Base-by-base conservation (phyloP, 2,888 invertebrate genomes). In the Augochlorella aurata region DNA sequence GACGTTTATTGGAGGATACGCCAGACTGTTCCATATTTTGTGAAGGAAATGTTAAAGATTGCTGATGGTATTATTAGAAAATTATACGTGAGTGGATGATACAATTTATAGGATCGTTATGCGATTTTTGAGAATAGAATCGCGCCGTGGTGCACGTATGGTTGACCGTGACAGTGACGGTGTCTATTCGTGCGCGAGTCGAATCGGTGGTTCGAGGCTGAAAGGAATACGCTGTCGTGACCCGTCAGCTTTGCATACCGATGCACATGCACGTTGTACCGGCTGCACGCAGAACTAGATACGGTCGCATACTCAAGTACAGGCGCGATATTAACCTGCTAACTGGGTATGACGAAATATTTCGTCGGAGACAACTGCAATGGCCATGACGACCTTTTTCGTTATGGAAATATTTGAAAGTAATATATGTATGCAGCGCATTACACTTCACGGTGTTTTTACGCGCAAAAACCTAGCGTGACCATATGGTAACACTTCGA, bases 221-320 rank as follows among this genome's bases (percentile, higher is more conserved):
- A 84, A 84, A 88, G 63, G 76, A 77, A 82, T 77, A 78, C 81
- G 81, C 82, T 85, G 84, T 88, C 90, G 89, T 90, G 91, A 90
- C 91, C 88, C 87, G 89, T 88, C 90, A 89, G 88, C 85, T 89
- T 88, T 88, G 89, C 89, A 90, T 90, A 88, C 87, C 86, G 79
- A 87, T 88, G 85, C 82, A 86, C 77, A 77, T 84, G 71, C 74
- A 67, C 63, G 67, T 58, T 75, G 63, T 76, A 45, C 58, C 61
- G 73, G 70, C 70, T 45, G 63, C 82, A 80, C 81, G 84, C 82
- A 73, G 75, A 82, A 83, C 85, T 85, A 78, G 73, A 77, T 78
- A 73, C 68, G 66, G 72, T 49, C 67, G 67, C 18, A 29, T 18
- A 47, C 47, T 24, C 16, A 47, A 49, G 12, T 16, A 24, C 47